Evolutionary conservation across 2,113 vertebrate genomes (phyloP).

Genomic region (Shinisaurus crocodilurus): DNA sequence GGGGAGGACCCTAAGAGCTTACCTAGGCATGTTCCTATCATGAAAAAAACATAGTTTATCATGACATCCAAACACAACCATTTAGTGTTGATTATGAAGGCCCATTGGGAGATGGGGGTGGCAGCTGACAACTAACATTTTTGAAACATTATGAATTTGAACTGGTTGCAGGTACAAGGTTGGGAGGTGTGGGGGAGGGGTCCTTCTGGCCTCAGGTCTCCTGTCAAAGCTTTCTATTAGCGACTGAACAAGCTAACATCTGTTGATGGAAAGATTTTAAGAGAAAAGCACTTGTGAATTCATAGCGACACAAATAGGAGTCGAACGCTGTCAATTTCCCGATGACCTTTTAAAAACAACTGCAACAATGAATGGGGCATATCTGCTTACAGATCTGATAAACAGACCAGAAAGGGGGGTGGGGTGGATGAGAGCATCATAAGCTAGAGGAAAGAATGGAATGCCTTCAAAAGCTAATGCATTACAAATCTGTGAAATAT

Average conservation of each 20-base stretch:
- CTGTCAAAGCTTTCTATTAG: slow-evolving; percentile 49
- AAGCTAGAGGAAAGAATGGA: not conserved
- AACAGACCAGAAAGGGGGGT: slow-evolving; percentile 10
- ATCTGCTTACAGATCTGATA: slow-evolving; percentile 48
- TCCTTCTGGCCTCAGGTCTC: slow-evolving; percentile 29
- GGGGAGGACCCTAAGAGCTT: not conserved
- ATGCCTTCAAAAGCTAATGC: slow-evolving; percentile 19
- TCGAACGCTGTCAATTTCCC: slow-evolving; percentile 40
- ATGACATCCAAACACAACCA: not conserved
- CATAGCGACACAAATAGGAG: slow-evolving; percentile 35
- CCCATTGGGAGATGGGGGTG: not conserved
- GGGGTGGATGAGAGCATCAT: slow-evolving; percentile 26
- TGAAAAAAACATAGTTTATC: not conserved
- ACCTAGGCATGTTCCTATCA: not conserved
- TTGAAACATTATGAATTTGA: not conserved
- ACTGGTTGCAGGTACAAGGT: not conserved
- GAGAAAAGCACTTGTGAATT: slow-evolving; percentile 46
- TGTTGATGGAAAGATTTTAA: slow-evolving; percentile 44
- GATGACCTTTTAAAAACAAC: slow-evolving; percentile 49
- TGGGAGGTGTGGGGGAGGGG: not conserved
- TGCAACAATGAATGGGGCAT: slow-evolving; percentile 24
- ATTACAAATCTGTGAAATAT: slow-evolving; percentile 57
- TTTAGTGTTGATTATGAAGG: not conserved
- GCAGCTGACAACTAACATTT: not conserved
- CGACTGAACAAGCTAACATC: slow-evolving; percentile 21